Conservation (phyloP, 2,888 invertebrate genomes). For the Sphinx pinastri region DNA sequence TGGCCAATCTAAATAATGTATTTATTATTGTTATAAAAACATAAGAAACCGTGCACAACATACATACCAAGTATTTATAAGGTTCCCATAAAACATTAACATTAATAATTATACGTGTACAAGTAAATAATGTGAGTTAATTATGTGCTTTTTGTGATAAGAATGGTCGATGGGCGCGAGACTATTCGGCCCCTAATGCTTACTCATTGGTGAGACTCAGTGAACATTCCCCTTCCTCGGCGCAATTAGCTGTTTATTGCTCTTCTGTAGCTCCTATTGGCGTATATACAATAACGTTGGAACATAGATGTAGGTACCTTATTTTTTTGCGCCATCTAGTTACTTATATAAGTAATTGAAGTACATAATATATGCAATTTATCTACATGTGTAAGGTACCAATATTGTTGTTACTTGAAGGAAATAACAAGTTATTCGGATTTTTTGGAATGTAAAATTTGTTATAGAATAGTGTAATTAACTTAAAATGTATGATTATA, state of each 20-base stretch:
- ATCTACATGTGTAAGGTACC: not conserved
- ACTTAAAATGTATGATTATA: not conserved
- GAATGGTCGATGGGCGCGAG: slow-evolving; percentile 3
- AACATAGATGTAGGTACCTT: not conserved
- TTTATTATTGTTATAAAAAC: not conserved
- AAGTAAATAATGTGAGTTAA: slow-evolving; percentile 7
- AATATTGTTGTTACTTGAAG: not conserved
- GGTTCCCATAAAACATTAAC: not conserved
- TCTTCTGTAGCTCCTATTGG: slow-evolving; percentile 64
- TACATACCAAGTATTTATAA: not conserved
- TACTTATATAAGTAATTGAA: not conserved
- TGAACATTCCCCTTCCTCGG: slow-evolving; percentile 68
- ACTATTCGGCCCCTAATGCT: slow-evolving; percentile 75
- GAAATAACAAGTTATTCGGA: not conserved
- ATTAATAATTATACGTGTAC: slow-evolving; percentile 3
- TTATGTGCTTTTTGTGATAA: slow-evolving; percentile 20
- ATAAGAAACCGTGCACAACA: not conserved
- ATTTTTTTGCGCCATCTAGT: not conserved
- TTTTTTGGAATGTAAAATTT: not conserved
- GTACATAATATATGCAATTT: not conserved
- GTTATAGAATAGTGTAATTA: not conserved
- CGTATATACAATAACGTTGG: slow-evolving; percentile 29
- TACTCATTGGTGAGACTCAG: slow-evolving; percentile 78
- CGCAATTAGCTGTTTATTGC: slow-evolving; percentile 76
- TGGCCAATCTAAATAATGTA: too few relatives aligned